Conservation (phyloP, 35 echinoderm and acorn worm species). For the Nesometra sesokonis region DNA sequence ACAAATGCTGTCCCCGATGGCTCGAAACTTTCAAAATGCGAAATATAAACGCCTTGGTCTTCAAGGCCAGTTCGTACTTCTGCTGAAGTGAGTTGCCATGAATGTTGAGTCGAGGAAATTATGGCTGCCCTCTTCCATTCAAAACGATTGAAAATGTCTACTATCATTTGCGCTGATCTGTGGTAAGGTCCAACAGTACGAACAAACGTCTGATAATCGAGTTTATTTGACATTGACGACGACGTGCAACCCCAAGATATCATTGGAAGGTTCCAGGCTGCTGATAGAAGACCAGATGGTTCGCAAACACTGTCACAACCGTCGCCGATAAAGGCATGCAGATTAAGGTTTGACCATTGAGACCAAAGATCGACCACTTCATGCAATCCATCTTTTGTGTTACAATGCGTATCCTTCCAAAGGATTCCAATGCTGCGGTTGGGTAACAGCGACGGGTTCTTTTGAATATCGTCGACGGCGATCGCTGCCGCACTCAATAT, state of each 20-base stretch:
- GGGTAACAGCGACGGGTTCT: slow-evolving; percentile 6
- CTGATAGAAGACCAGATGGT: slow-evolving; percentile 41
- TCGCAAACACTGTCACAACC: slow-evolving; percentile 62
- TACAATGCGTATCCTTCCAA: slow-evolving; percentile 69
- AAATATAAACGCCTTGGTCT: neutral
- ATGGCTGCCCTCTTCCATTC: slow-evolving; percentile 41
- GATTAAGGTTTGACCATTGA: neutral
- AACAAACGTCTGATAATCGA: slow-evolving; percentile 43
- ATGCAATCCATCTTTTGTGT: slow-evolving; percentile 21
- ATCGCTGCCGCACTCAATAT: slow-evolving; percentile 34
- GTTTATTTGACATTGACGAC: slow-evolving; percentile 28
- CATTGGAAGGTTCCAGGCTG: slow-evolving; percentile 58
- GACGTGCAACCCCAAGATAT: slow-evolving; percentile 51
- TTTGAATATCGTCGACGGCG: slow-evolving; percentile 51
- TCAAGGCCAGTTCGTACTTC: slow-evolving; percentile 16
- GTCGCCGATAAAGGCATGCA: slow-evolving; percentile 58
- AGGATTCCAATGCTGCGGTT: slow-evolving; percentile 19
- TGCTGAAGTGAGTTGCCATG: slow-evolving; percentile 53
- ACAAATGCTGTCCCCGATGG: slow-evolving; percentile 17
- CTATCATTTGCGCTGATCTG: slow-evolving; percentile 37
- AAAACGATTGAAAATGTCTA: slow-evolving; percentile 18
- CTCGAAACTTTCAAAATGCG: slow-evolving; percentile 29
- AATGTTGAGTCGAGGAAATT: slow-evolving; percentile 42
- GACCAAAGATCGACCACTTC: slow-evolving; percentile 39
- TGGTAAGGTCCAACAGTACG: slow-evolving; percentile 53